These are phyloP conservation scores for Drosophila neocordata DNA, from an alignment of 1,140 invertebrate genomes.

Conservation along the genomic window DNA sequence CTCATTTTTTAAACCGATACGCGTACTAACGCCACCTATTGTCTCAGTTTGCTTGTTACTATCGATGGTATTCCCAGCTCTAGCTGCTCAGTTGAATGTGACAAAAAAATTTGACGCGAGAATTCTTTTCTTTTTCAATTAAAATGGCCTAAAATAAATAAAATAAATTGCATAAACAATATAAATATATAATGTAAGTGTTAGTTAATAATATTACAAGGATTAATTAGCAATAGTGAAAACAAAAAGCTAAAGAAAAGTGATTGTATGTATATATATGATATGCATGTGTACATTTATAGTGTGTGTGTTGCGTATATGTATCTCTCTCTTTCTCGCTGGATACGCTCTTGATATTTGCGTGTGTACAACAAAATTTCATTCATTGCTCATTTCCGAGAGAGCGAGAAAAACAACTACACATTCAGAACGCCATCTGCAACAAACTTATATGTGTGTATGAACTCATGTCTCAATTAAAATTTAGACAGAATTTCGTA, in stretches of 20 bases:
- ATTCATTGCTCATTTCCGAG: slow-evolving; percentile 61
- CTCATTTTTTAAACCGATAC: not conserved
- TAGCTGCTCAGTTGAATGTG: not conserved
- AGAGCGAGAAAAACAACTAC: slow-evolving; percentile 42
- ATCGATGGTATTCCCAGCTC: too few relatives aligned
- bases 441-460: slow-evolving; percentile 35
- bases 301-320: slow-evolving; percentile 30
- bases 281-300: not conserved
- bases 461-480: slow-evolving; percentile 16
- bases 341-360: slow-evolving; percentile 12
- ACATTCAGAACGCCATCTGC: slow-evolving; percentile 39
- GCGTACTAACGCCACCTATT: not conserved
- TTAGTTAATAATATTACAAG: not conserved
- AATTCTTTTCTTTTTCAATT: slow-evolving; percentile 14
- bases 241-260: slow-evolving; percentile 10
- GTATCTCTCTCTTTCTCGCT: slow-evolving; percentile 50
- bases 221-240: not conserved
- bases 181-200: slow-evolving; percentile 8
- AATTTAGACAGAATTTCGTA: slow-evolving; percentile 1
- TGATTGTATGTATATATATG: slow-evolving; percentile 12
- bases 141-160: slow-evolving; percentile 14
- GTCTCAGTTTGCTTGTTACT: too few relatives aligned
- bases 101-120: slow-evolving; percentile 10
- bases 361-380: slow-evolving; percentile 58
- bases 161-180: slow-evolving; percentile 13